Base-by-base conservation (phyloP, 2,797 vertebrate species). In the Spea hammondii region DNA sequence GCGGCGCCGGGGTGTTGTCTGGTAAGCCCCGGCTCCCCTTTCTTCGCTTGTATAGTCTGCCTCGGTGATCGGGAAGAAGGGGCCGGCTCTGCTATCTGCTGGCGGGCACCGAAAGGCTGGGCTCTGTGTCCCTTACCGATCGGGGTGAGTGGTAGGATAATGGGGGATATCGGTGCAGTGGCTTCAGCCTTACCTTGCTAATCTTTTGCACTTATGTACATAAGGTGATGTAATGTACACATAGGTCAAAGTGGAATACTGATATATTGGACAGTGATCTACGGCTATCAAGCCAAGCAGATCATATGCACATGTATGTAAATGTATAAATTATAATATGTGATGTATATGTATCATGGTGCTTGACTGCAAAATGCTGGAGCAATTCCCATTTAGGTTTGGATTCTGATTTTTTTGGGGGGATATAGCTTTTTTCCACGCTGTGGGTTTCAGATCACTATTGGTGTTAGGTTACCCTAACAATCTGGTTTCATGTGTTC, bases 1-100 rank as follows among this genome's bases (percentile, higher is more conserved):
- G 64, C 65, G 53, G 77, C 59, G 50, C 54, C 65, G 55, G 10
- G 72, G 57, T n/a, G 72, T 70, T 80, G 68, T 71, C 64, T 49
- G 79, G 79, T 81, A 81, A 81, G 79, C 65, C 45, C 0, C n/a
- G 4, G 48, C 53, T 47, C 45, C 44, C 64, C 51, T 55, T 72
- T 73, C 64, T 14, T 32, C 9, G 69, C 72, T 71, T 60, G 69
- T 55, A 13, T 10, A 49, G 70, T 57, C 14, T 72, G 48, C 76
- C 64, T 57, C 32, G 78, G 48, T 67, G 46, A 72, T 57, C 32
- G 76, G 54, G 47, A 55, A 79, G 67, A 65, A 74, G 72, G 72
- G 73, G 57, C 72, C 64, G 65, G 57, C 72, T 69, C 72, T 70
- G 44, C 46, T 67, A 51, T 79, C 70, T 68, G 17, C 10, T 79